Conservation (phyloP, 1,140 invertebrate species). For the Drosophila lacertosa region DNA sequence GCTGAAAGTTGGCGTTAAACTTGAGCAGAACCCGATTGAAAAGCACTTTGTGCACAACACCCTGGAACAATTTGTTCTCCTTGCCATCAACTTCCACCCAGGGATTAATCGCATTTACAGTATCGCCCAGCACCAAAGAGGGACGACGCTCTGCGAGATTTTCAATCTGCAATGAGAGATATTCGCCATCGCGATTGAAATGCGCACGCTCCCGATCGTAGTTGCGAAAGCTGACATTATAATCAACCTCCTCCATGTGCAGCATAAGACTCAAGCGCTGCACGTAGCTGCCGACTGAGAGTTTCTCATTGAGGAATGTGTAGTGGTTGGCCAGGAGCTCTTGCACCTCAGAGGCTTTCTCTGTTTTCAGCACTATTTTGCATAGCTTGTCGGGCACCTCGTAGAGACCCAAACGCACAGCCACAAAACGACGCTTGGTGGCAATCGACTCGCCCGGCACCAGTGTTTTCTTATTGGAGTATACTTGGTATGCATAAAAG, state of each 20-base stretch:
- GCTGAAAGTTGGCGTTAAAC: slow-evolving; percentile 90
- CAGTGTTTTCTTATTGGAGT: slow-evolving; percentile 58
- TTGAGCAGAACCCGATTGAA: slow-evolving; percentile 88
- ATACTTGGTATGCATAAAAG: slow-evolving; percentile 72
- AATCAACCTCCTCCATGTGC: slow-evolving; percentile 91
- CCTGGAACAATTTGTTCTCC: slow-evolving; percentile 86
- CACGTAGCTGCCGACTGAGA: slow-evolving; percentile 86
- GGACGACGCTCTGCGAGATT: slow-evolving; percentile 93
- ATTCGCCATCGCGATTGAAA: slow-evolving; percentile 88
- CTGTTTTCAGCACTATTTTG: slow-evolving; percentile 84
- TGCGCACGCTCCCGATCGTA: slow-evolving; percentile 89
- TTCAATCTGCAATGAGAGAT: slow-evolving; percentile 89
- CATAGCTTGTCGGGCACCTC: slow-evolving; percentile 86
- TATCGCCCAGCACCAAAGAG: slow-evolving; percentile 92
- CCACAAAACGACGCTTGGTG: slow-evolving; percentile 83
- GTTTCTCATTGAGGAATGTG: slow-evolving; percentile 84
- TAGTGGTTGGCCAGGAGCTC: slow-evolving; percentile 79
- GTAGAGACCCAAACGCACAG: slow-evolving; percentile 85
- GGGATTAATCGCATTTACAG: slow-evolving; percentile 86
- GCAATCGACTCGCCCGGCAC: slow-evolving; percentile 86
- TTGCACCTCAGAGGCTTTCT: slow-evolving; percentile 63
- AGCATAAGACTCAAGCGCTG: slow-evolving; percentile 89
- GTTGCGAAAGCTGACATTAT: slow-evolving; percentile 87
- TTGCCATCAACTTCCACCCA: slow-evolving; percentile 48
- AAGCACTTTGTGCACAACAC: slow-evolving; percentile 90